Conservation (phyloP, 2,113 vertebrate species). For the Chaetorhynchus papuensis region DNA sequence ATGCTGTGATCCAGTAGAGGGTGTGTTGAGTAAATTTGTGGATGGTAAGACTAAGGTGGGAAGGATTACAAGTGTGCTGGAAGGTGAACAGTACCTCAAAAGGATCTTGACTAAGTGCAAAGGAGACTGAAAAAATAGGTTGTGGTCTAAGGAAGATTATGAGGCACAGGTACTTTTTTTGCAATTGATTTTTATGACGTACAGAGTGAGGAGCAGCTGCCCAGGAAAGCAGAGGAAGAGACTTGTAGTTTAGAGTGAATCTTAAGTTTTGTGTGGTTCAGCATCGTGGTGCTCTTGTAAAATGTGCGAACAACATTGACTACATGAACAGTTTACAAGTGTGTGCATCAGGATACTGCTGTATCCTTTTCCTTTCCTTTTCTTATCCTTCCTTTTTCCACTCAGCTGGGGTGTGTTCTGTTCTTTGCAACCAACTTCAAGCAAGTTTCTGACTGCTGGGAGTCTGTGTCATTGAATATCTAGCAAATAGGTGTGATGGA, state of each 20-base stretch:
- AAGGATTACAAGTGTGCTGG: not conserved
- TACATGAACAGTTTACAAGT: not conserved
- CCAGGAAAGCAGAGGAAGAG: not conserved
- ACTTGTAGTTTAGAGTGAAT: not conserved
- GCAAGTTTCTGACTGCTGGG: not conserved
- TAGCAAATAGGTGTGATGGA: not conserved
- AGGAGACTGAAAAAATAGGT: not conserved
- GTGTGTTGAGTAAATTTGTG: not conserved
- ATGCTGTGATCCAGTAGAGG: rapidly evolving
- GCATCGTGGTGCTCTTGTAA: rapidly evolving
- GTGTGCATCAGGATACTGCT: rapidly evolving
- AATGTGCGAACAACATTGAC: not conserved
- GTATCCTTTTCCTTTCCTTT: not conserved
- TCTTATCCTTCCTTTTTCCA: not conserved
- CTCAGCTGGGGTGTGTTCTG: rapidly evolving
- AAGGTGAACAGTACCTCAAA: not conserved
- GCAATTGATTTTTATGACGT: not conserved
- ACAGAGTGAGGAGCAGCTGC: not conserved
- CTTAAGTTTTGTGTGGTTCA: not conserved
- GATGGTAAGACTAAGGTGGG: not conserved
- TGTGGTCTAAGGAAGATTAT: not conserved
- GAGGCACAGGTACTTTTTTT: not conserved
- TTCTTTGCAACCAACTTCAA: not conserved
- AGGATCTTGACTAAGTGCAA: not conserved
- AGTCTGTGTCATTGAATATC: rapidly evolving